These are phyloP conservation scores for Cheilosia vulpina DNA, from an alignment of 2,888 invertebrate species.

Conservation along the genomic window DNA sequence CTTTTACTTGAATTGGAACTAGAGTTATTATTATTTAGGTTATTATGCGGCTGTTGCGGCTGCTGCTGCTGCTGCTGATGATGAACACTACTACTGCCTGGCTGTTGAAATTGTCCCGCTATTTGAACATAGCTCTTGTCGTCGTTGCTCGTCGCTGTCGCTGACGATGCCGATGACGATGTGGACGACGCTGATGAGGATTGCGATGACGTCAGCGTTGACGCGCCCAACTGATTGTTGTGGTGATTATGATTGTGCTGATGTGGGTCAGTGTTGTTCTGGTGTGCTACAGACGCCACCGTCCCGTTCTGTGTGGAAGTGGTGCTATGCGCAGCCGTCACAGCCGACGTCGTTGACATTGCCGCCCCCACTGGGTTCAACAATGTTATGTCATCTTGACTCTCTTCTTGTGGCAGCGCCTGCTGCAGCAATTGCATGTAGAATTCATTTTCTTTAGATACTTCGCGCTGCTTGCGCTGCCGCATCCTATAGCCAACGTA, in stretches of 20 bases:
- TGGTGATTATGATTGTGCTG: slow-evolving; percentile 68
- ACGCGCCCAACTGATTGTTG: slow-evolving; percentile 60
- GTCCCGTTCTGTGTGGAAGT: slow-evolving; percentile 66
- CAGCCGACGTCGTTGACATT: slow-evolving; percentile 72
- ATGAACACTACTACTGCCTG: slow-evolving; percentile 71
- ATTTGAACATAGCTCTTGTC: slow-evolving; percentile 80
- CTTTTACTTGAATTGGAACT: slow-evolving; percentile 77
- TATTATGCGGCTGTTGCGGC: slow-evolving; percentile 75
- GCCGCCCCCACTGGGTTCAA: slow-evolving; percentile 61
- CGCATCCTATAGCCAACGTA: slow-evolving; percentile 95
- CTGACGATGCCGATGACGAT: slow-evolving; percentile 55
- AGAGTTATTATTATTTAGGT: slow-evolving; percentile 76
- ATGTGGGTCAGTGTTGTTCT: slow-evolving; percentile 64
- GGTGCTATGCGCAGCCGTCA: slow-evolving; percentile 64
- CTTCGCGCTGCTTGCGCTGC: slow-evolving; percentile 95
- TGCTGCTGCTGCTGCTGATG: slow-evolving; percentile 55
- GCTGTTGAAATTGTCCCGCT: slow-evolving; percentile 70
- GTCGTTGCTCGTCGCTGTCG: slow-evolving; percentile 76
- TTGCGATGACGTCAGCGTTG: slow-evolving; percentile 54
- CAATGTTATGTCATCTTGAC: slow-evolving; percentile 76
- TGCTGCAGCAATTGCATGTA: slow-evolving; percentile 96
- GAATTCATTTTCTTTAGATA: slow-evolving; percentile 97
- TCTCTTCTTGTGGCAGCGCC: slow-evolving; percentile 90
- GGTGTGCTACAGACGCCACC: slow-evolving; percentile 50
- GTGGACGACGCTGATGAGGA: slow-evolving; percentile 56